A percentile compares a stretch with the other conserved stretches of the same genome.
Conservation (phyloP, 2,113 vertebrate species). For the Macquaria ambigua region DNA sequence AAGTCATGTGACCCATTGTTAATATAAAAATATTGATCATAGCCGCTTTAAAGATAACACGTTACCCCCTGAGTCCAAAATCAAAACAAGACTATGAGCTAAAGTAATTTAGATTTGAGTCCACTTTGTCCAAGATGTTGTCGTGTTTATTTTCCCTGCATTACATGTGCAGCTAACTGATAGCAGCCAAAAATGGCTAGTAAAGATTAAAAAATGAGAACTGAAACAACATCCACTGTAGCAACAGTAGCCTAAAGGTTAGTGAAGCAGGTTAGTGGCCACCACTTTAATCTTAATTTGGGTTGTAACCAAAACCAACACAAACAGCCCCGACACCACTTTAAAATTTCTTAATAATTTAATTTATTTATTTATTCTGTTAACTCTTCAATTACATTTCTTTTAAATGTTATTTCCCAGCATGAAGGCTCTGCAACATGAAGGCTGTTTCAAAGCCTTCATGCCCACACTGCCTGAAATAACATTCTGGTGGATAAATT, state of each 20-base stretch:
- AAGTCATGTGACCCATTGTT: too few relatives aligned
- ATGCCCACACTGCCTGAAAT: background rate
- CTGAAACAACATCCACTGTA: background rate
- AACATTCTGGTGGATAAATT: conserved; percentile 1
- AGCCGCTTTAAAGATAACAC: background rate
- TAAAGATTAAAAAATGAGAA: background rate
- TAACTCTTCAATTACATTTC: background rate
- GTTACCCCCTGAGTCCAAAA: background rate
- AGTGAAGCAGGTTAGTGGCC: background rate
- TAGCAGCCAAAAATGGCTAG: background rate
- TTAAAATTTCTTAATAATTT: background rate
- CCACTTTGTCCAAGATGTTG: background rate
- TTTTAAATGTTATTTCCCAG: background rate
- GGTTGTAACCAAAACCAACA: background rate
- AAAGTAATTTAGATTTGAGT: background rate
- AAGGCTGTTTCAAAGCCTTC: background rate
- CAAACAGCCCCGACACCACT: background rate
- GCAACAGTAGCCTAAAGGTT: too few relatives aligned
- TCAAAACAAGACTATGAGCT: background rate
- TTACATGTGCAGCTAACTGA: background rate
- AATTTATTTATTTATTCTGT: background rate
- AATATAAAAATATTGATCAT: too few relatives aligned
- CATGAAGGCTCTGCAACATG: background rate
- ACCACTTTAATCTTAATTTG: too few relatives aligned
- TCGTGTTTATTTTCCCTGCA: background rate